phyloP scores from a whole-genome alignment of 2,797 vertebrate species.

The Gymnoscopelus braueri region DNA sequence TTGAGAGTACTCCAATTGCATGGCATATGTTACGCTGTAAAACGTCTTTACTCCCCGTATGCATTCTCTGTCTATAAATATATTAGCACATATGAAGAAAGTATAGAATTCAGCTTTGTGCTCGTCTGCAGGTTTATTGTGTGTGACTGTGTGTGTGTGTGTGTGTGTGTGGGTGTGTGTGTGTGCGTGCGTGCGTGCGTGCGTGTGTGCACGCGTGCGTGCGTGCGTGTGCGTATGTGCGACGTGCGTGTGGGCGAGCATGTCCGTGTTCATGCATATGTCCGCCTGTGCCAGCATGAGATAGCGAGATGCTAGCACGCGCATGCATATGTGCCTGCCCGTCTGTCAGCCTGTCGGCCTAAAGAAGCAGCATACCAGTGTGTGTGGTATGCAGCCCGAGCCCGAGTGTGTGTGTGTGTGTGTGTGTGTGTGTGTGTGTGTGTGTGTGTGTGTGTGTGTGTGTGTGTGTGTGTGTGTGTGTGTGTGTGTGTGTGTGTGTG shows the following conservation, averaged over 20 bases:
- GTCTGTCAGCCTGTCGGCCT: slow-evolving; percentile 6
- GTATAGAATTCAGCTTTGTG: not conserved
- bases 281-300: slow-evolving; percentile 1
- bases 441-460: slow-evolving; percentile 5
- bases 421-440: slow-evolving; percentile 22
- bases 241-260: slow-evolving; percentile 23
- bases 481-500: slow-evolving; percentile 24
- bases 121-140: not conserved
- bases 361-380: too few relatives aligned
- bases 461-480: slow-evolving; percentile 14
- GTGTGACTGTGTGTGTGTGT: slow-evolving; percentile 12
- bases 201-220: slow-evolving; percentile 32
- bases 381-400: slow-evolving; percentile 4
- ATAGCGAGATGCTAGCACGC: not conserved
- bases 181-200: slow-evolving; percentile 40
- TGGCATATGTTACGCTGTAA: not conserved
- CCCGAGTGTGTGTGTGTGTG: slow-evolving; percentile 28
- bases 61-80: not conserved
- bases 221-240: slow-evolving; percentile 26
- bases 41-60: not conserved
- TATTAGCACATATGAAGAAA: slow-evolving; percentile 18
- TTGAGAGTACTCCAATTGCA: slow-evolving; percentile 17
- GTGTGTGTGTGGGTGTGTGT: slow-evolving; percentile 37
- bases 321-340: not conserved
- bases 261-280: slow-evolving; percentile 11